Evolutionary conservation across 2,113 vertebrate species (phyloP), one percentile per base, ranked within the genome.

Genomic region (Bubo scandiacus): DNA sequence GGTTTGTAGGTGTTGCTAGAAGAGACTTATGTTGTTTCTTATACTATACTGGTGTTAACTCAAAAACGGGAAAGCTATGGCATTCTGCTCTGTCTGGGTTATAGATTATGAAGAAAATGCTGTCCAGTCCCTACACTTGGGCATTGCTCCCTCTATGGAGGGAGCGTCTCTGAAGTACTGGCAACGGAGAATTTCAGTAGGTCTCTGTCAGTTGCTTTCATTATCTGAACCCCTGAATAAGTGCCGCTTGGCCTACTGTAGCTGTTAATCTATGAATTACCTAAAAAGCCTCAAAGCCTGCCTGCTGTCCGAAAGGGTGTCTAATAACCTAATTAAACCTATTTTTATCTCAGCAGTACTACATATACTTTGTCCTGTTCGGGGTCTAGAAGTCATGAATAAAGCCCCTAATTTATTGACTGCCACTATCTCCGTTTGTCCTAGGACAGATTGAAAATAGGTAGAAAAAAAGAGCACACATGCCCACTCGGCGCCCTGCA

Each of bases 281-380:
- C 58, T 8, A 6, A 30, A 30, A 61, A 58, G 21, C 54, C 30
- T 15, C 20, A 8, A 7, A 40, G n/a, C 20, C 62, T 30, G 15
- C 34, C 54, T 9, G 61, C 61, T 55, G 0, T 5, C 19, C 16
- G 52, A 17, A 62, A 29, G 12, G 13, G 5, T 21, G 40, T 7
- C 43, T 5, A 15, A 26, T 8, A 43, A 45, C 49, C 32, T 16
- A 15, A 8, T 57, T 32, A 26, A 19, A 49, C 12, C 32, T 38
- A 2, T 11, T 67, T 75, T 59, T 15, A 8, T 3, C 57, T 38
- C 29, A 16, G 30, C 47, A 15, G 18, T 5, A 1, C 19, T 14
- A 4, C 13, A 1, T 5, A 2, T 4, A 0, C 13, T 10, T 5
- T 4, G 19, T 0, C 12, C 25, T 29, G 18, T 0, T 11, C 1